Evolutionary conservation across 2,113 vertebrate genomes (phyloP), one percentile per base, ranked within the genome.

Genomic region (Odontesthes bonariensis): DNA sequence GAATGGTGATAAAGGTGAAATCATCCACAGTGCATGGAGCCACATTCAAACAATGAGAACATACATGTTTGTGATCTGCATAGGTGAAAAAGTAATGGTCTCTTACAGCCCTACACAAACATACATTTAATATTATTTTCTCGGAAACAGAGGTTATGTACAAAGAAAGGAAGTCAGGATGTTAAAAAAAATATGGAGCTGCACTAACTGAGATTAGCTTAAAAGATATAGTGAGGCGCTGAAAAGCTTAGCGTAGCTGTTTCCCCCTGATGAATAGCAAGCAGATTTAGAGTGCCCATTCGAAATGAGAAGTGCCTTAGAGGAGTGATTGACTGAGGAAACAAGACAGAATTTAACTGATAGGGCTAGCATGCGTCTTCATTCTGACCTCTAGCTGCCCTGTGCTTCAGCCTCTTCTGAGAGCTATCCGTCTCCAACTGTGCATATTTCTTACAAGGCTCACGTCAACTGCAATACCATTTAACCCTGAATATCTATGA

Each of bases 231-330:
- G 61, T 69, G 77, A 47, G 56, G 59, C 51, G 69, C 60, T 81
- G 78, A 85, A 87, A 84, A 74, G 69, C 87, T 85, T 79, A 85
- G 84, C 66, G 33, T 89, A 60, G 86, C 69, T 23, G 20, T 74
- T 86, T 87, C 78, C 42, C 63, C 74, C 56, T 83, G 75, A 92
- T 86, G 86, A 88, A 91, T 89, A 81, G 62, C 80, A 77, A 87
- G 82, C 76, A 76, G 83, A 76, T 88, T 79, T 64, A 84, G 69
- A 90, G 81, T 62, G 69, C 17, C 77, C 35, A 69, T 85, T 88
- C 55, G 77, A 65, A 80, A 81, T 70, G 59, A 75, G 66, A 75
- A 33, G 67, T 71, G 47, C 76, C 73, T 35, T 42, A 49, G 77
- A 84, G 53, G 74, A 78, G 40, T 89, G 82, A 89, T 70, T 81